Evolutionary conservation across 2,113 vertebrate species (phyloP), one percentile per base, ranked within the genome.

Genomic region (Trogon surrucura): DNA sequence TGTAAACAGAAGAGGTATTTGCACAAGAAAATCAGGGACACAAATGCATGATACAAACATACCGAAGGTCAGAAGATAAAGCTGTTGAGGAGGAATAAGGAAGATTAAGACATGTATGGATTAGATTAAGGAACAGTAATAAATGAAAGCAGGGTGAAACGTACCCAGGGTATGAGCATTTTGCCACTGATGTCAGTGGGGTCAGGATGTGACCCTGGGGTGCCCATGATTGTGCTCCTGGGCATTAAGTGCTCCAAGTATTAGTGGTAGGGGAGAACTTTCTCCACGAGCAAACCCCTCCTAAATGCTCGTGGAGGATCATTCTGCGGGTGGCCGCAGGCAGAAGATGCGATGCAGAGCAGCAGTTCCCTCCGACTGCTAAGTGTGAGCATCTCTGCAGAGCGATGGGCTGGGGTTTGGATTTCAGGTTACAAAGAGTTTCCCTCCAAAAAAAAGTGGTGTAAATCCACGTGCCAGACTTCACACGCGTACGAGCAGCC

Each of bases 291-390:
- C 17, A 60, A 78, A 73, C 29, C 74, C 58, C 0, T 53, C 17
- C 32, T 62, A 58, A 83, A 47, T 18, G 58, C 41, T 77, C 0
- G 0, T 36, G 51, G 58, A 69, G 50, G 41, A 95, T 77, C 41
- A 71, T 50, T 41, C 62, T 0, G 0, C 48, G 66, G 80, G 73
- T 69, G 66, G 79, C 48, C 74, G 34, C 0, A 0, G n/a, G 34
- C 45, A 72, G 81, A 45, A 60, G 84, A 77, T 1, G 5, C 20
- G 75, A 54, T n/a, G 41, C 17, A 82, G 66, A 83, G 54, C 75
- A 85, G 84, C 78, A 53, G 73, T 16, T 91, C 30, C 66, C 32
- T 47, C n/a, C 66, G 23, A 20, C 19, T 19, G 53, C 1, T 0
- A 69, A 83, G 17, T 16, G 32, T 0, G 29, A 95, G 57, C 58